Conservation (phyloP, 2,113 vertebrate species). For the Pelecanus crispus region DNA sequence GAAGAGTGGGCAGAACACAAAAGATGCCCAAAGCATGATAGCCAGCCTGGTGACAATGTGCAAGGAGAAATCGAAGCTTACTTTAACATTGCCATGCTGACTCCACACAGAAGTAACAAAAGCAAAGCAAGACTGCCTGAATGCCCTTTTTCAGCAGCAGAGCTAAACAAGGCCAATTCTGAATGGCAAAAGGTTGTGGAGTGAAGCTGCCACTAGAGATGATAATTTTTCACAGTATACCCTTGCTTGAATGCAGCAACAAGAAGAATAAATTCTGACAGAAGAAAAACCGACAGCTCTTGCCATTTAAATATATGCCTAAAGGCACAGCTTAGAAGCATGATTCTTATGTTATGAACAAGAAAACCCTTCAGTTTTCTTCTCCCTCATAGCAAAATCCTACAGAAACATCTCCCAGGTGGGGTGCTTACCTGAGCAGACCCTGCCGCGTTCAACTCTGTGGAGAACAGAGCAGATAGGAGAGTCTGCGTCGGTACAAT, state of each 20-base stretch:
- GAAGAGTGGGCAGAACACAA: neutral
- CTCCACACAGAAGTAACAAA: neutral
- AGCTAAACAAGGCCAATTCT: neutral
- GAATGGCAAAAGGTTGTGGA: neutral
- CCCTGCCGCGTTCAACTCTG: neutral
- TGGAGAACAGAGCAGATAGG: neutral
- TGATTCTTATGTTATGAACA: neutral
- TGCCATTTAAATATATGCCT: neutral
- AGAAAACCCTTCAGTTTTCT: neutral
- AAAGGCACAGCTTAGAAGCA: neutral
- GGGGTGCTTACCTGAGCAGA: neutral
- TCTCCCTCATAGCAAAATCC: neutral
- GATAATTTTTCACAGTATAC: neutral
- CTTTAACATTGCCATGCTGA: neutral
- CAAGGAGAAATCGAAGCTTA: neutral
- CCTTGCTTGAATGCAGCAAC: neutral
- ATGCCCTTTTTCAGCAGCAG: neutral
- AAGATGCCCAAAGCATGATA: neutral
- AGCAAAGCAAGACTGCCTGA: neutral
- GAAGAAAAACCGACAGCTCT: constrained; percentile 8
- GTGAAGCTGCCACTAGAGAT: neutral
- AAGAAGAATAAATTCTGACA: neutral
- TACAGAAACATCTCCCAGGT: neutral
- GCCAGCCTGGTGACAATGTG: neutral
- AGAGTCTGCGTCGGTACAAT: fast-evolving